These are phyloP conservation scores for Biston betularia DNA, from an alignment of 2,888 invertebrate genomes.

Conservation along the genomic window DNA sequence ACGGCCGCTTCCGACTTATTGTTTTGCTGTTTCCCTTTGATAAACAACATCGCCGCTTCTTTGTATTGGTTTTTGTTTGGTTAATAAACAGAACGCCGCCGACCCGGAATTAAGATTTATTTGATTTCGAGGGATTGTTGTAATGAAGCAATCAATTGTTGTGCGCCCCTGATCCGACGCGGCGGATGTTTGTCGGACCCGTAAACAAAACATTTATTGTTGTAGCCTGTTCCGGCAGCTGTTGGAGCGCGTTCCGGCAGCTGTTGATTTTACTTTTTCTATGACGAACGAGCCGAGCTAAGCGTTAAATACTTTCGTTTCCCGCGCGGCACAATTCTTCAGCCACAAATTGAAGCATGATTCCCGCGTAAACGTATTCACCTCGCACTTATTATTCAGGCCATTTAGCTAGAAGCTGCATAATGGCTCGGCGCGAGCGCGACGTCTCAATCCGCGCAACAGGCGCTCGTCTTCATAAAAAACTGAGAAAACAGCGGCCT, in stretches of 20 bases:
- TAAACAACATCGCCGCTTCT: constrained; percentile 68
- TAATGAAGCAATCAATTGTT: constrained; percentile 46
- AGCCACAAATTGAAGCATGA: constrained; percentile 33
- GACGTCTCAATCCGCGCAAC: constrained; percentile 52
- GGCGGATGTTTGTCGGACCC: constrained; percentile 21
- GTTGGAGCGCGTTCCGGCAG: constrained; percentile 7
- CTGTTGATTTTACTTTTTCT: constrained; percentile 20
- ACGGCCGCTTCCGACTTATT: constrained; percentile 59
- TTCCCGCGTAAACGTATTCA: constrained; percentile 31
- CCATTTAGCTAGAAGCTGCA: constrained; percentile 41
- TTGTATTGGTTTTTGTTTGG: constrained; percentile 64
- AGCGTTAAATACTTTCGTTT: constrained; percentile 6
- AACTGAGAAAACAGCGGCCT: constrained; percentile 54
- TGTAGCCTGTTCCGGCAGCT: constrained; percentile 7
- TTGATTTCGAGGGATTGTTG: constrained; percentile 44
- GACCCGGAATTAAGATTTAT: constrained; percentile 48
- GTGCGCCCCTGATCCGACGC: constrained; percentile 31
- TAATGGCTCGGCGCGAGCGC: constrained; percentile 33
- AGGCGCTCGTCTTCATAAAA: constrained; percentile 55
- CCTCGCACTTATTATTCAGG: constrained; percentile 41
- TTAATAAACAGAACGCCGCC: constrained; percentile 43
- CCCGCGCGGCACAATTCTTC: not conserved
- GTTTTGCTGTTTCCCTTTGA: constrained; percentile 63
- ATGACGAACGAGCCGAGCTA: constrained; percentile 10
- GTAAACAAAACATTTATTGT: constrained; percentile 29